Base-by-base conservation (phyloP, 1,140 invertebrate genomes). In the Hestina assimilis region DNA sequence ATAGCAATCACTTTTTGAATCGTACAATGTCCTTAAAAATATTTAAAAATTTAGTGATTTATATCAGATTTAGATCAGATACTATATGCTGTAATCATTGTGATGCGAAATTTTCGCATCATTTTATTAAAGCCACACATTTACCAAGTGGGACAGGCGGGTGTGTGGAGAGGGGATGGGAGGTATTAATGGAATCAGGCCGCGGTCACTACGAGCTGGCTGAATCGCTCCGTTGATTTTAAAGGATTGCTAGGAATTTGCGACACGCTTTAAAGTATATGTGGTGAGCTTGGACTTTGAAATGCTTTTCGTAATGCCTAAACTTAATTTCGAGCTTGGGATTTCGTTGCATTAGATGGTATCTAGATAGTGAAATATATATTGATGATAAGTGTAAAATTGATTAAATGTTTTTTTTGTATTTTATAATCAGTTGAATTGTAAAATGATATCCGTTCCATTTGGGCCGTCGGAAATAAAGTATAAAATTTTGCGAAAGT, bases 171-270 rank as follows among this genome's bases (percentile, higher is more conserved):
- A 42, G 47, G 59, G 57, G 46, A 45, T 35, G 48, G 51, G 41
- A 43, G 63, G 66, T 59, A 70, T 69, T 79, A 80, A 77, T 75
- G 72, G 72, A 80, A 80, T 77, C 74, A 69, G 66, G 48, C 65
- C 58, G 68, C 60, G 69, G 72, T 72, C 69, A 67, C 63, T 68
- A 50, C 56, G 42, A 59, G 51, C 26, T 41, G 56, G 58, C 58
- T 61, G 67, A 62, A 73, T 71, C 63, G 70, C 59, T 61, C 12
- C 66, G 67, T 61, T 65, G 75, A 77, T 75, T 71, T 72, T 73
- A 75, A 69, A 78, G 72, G 68, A 77, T 77, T 72, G 42, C 61
- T 41, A 58, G 69, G 70, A 71, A 72, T 73, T 69, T 67, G 63
- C 59, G 46, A 50, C 54, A 40, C 38, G 46, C 59, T 59, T 40